phyloP scores from a whole-genome alignment of 1,140 invertebrate genomes.

The Brachionus manjavacas region DNA sequence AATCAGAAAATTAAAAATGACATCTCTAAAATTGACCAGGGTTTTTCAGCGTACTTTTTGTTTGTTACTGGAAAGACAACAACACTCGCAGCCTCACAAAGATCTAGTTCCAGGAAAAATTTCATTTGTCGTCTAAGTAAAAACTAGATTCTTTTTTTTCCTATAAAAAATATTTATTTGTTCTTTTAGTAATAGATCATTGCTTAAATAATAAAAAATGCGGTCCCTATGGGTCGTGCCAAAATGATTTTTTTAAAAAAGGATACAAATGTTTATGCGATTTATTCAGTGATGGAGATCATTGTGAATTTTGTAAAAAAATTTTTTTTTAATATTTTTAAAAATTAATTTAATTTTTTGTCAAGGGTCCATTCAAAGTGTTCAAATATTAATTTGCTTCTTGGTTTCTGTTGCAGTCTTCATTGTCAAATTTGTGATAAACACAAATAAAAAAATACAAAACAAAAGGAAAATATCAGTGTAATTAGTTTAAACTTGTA shows the following conservation, averaged over 20 bases:
- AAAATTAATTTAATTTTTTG: background rate
- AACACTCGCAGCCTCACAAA: background rate
- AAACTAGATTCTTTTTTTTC: background rate
- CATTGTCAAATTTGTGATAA: background rate
- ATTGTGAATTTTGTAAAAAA: constrained; percentile 12
- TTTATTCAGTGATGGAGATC: background rate
- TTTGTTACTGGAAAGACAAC: background rate
- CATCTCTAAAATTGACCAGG: background rate
- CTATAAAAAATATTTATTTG: background rate
- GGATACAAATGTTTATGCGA: background rate
- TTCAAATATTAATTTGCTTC: constrained; percentile 2
- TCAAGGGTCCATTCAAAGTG: background rate
- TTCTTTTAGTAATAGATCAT: background rate
- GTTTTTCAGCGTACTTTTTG: background rate
- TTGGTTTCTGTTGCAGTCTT: background rate
- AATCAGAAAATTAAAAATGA: background rate
- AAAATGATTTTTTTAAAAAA: background rate
- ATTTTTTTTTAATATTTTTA: background rate
- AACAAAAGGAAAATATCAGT: background rate
- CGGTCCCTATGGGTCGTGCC: background rate
- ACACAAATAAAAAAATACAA: background rate
- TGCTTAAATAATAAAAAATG: constrained; percentile 1
- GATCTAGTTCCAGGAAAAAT: background rate
- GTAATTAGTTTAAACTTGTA: too few species aligned
- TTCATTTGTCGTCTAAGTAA: constrained; percentile 28